Percentiles rank a stretch among this genome's conserved stretches.
Conservation (phyloP, 2,797 vertebrate genomes). For the Alectoris magna region DNA sequence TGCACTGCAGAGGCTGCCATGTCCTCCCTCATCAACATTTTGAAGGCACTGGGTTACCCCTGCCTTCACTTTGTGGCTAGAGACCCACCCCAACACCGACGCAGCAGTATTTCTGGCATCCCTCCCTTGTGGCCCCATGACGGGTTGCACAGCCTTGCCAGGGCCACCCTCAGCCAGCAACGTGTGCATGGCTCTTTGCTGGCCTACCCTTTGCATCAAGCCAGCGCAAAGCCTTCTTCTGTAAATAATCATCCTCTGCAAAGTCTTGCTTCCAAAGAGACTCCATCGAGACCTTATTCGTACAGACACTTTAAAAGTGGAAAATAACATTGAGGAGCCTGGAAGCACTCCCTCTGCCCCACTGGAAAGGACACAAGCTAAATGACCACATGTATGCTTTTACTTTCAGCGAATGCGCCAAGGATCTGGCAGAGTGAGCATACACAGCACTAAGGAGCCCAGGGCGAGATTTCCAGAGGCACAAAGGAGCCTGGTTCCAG, state of each 20-base stretch:
- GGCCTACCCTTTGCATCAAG: background rate
- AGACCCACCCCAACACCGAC: background rate
- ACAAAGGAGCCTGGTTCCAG: background rate
- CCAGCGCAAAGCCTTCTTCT: background rate
- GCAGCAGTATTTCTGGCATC: fast-evolving
- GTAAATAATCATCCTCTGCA: background rate
- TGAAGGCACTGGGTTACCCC: background rate
- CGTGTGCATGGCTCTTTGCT: background rate
- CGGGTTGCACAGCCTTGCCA: background rate
- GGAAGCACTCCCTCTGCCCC: background rate
- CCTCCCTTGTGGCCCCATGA: background rate
- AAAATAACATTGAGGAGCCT: background rate
- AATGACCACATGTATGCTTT: background rate
- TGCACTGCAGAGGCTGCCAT: background rate
- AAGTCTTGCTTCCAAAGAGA: background rate
- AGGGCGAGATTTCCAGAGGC: background rate
- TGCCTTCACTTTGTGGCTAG: background rate
- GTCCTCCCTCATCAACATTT: background rate
- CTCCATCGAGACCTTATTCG: background rate
- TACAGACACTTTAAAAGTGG: background rate
- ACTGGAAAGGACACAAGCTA: background rate
- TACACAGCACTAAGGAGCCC: background rate
- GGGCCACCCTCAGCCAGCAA: background rate
- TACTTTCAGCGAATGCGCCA: background rate
- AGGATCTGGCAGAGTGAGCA: background rate